These are phyloP conservation scores for Arbacia lixula DNA, from an alignment of 53 echinoderm and acorn worm genomes.

Conservation along the genomic window DNA sequence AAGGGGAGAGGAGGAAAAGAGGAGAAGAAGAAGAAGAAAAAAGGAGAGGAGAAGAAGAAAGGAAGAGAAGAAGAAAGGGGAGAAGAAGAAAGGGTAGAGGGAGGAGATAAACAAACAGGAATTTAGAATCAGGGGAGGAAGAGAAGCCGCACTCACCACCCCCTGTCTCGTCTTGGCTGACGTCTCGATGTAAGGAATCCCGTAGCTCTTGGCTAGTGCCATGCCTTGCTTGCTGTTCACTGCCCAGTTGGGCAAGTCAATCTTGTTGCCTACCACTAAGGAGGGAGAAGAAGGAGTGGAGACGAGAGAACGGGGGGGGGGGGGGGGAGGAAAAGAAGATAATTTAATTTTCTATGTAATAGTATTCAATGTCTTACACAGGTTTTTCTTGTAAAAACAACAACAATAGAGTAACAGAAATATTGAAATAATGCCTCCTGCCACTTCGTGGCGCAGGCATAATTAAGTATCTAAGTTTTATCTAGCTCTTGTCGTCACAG, in stretches of 20 bases:
- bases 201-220: constrained; percentile 90
- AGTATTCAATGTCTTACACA: too few relatives aligned
- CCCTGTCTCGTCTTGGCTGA: constrained; percentile 99
- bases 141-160: constrained; percentile 78
- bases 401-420: too few relatives aligned
- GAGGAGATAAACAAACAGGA: background rate
- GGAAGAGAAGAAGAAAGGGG: background rate
- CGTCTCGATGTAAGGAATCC: constrained; percentile 96
- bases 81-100: background rate
- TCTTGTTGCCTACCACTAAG: constrained; percentile 99
- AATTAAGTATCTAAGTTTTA: too few relatives aligned
- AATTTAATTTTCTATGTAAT: too few relatives aligned
- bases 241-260: constrained; percentile 90
- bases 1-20: too few relatives aligned
- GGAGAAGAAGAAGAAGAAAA: too few relatives aligned
- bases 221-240: constrained; percentile 76
- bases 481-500: too few relatives aligned
- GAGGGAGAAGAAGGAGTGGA: background rate
- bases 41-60: background rate
- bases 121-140: background rate
- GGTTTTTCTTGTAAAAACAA: too few relatives aligned
- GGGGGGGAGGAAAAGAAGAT: too few relatives aligned
- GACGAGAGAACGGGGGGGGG: too few relatives aligned
- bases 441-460: too few relatives aligned
- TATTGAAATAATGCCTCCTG: too few relatives aligned